phyloP scores from a whole-genome alignment of 2,113 vertebrate genomes.

The Strigops habroptila region DNA sequence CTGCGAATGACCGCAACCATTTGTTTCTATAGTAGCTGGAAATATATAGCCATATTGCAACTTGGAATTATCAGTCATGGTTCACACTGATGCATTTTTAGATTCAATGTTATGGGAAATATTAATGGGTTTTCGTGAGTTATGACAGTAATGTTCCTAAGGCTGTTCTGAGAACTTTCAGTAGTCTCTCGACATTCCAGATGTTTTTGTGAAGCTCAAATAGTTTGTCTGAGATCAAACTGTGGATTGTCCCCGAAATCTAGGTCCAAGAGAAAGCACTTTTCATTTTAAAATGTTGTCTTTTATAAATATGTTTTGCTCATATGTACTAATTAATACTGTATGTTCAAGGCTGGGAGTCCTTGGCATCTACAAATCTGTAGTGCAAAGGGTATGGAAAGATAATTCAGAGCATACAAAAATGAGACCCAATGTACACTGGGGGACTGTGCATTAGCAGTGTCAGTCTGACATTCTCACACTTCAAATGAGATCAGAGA shows the following conservation, averaged over 20 bases:
- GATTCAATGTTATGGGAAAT: not conserved
- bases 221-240: not conserved
- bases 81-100: not conserved
- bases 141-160: not conserved
- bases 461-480: not conserved
- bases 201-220: conserved; percentile 8
- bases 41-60: not conserved
- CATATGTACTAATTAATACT: not conserved
- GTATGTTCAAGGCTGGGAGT: not conserved
- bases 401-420: not conserved
- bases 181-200: conserved; percentile 31
- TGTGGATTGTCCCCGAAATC: not conserved
- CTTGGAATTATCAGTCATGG: not conserved
- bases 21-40: not conserved
- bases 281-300: not conserved
- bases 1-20: not conserved
- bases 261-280: conserved; percentile 3
- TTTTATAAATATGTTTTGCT: not conserved
- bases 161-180: not conserved
- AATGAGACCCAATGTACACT: not conserved
- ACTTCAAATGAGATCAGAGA: not conserved
- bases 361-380: not conserved
- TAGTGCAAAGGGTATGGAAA: not conserved
- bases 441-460: not conserved
- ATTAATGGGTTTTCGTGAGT: not conserved